A percentile compares a stretch with the other conserved stretches of the same genome.
Conservation (phyloP, 1,140 invertebrate species). For the Drosophila oshimai region DNA sequence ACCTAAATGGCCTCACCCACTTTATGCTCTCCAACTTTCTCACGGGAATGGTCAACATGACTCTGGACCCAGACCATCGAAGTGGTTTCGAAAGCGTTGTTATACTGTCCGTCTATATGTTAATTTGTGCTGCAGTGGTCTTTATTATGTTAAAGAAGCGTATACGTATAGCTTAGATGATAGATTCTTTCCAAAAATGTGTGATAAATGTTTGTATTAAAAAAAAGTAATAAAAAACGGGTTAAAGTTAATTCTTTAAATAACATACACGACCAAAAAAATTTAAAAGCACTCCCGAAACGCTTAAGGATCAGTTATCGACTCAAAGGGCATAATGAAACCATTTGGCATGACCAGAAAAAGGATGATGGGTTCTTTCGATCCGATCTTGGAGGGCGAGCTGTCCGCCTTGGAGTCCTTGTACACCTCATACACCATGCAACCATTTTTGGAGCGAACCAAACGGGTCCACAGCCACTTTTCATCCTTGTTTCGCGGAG, state of each 20-base stretch:
- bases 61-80: slow-evolving; percentile 27
- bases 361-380: slow-evolving; percentile 32
- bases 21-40: slow-evolving; percentile 65
- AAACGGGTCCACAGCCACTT: slow-evolving; percentile 58
- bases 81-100: slow-evolving; percentile 14
- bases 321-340: slow-evolving; percentile 57
- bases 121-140: slow-evolving; percentile 20
- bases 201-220: slow-evolving; percentile 1
- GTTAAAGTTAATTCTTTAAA: not conserved
- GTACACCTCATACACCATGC: slow-evolving; percentile 57
- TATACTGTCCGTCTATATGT: slow-evolving; percentile 57
- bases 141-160: slow-evolving; percentile 44
- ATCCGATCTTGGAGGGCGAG: not conserved
- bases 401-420: slow-evolving; percentile 28
- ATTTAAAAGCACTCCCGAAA: not conserved
- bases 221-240: not conserved
- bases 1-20: slow-evolving; percentile 55
- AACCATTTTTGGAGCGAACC: slow-evolving; percentile 31
- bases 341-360: slow-evolving; percentile 62
- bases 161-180: slow-evolving; percentile 57
- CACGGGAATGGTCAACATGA: slow-evolving; percentile 63
- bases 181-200: not conserved
- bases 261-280: not conserved
- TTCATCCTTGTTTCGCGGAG: not conserved
- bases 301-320: not conserved